Evolutionary conservation across 1,140 invertebrate genomes (phyloP).

Genomic region (Paralvinella palmiformis): DNA sequence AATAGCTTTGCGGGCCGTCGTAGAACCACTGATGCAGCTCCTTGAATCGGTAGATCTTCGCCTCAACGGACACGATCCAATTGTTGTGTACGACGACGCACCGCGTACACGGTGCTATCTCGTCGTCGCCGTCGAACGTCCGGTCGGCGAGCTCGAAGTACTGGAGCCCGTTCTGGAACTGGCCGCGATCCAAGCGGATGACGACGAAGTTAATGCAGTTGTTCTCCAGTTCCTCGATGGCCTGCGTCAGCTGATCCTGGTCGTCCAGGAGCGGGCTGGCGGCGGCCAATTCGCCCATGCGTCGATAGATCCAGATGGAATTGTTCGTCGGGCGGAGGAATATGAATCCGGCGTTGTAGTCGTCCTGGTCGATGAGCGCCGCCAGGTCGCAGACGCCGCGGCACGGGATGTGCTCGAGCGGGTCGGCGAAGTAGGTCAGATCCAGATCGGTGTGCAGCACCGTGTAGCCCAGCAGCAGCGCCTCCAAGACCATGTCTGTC

Average conservation of each 20-base stretch:
- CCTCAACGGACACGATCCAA: conserved; percentile 16
- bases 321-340: not conserved
- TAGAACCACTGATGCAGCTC: conserved; percentile 15
- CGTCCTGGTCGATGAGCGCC: not conserved
- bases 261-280: conserved; percentile 9
- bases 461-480: not conserved
- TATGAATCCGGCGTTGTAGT: conserved; percentile 14
- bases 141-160: not conserved
- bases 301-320: conserved; percentile 7
- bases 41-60: conserved; percentile 20
- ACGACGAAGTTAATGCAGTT: too few relatives aligned
- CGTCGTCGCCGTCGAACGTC: not conserved
- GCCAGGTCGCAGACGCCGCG: conserved; percentile 2
- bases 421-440: conserved; percentile 8
- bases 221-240: not conserved
- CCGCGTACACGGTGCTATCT: not conserved
- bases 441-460: conserved; percentile 18
- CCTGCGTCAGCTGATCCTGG: conserved; percentile 13
- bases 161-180: not conserved
- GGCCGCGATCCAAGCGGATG: not conserved
- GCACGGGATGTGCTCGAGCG: not conserved
- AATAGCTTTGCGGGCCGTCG: conserved; percentile 16
- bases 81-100: conserved; percentile 19
- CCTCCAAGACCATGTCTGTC: conserved; percentile 14
- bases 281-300: conserved; percentile 8